These are phyloP conservation scores for Phyto melanocephala DNA, from an alignment of 2,888 invertebrate genomes.

Conservation along the genomic window DNA sequence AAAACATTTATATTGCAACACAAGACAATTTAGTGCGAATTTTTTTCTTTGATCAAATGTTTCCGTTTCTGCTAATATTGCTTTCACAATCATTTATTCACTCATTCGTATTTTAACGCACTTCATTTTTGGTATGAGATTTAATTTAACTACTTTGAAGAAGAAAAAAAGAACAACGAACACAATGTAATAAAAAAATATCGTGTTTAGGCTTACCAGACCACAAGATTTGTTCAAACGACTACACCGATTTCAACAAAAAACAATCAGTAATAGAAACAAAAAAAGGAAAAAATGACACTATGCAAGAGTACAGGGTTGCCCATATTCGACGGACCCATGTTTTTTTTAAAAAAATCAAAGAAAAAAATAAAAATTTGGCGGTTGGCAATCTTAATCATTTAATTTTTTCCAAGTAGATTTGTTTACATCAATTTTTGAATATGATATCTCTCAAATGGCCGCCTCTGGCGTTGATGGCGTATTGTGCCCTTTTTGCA, in stretches of 20 bases:
- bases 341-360: too few relatives aligned
- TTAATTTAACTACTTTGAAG: neutral
- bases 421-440: too few relatives aligned
- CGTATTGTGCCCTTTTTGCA: too few relatives aligned
- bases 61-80: conserved; percentile 13
- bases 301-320: too few relatives aligned
- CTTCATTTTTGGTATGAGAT: neutral
- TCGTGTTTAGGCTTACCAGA: conserved; percentile 9
- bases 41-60: neutral
- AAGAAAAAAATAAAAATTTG: too few relatives aligned
- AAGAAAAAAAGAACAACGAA: neutral
- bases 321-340: too few relatives aligned
- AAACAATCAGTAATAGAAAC: too few relatives aligned
- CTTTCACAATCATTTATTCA: conserved; percentile 11
- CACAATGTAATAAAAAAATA: neutral
- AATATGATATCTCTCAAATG: too few relatives aligned
- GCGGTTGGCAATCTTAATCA: too few relatives aligned
- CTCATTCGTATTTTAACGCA: conserved; percentile 2
- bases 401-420: too few relatives aligned
- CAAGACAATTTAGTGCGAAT: conserved; percentile 26
- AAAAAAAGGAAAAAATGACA: too few relatives aligned
- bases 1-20: conserved; percentile 18
- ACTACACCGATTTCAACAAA: neutral
- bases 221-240: conserved; percentile 7
- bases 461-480: too few relatives aligned